These are phyloP conservation scores for Spheniscus mendiculus DNA, from an alignment of 2,113 vertebrate genomes.

Conservation along the genomic window DNA sequence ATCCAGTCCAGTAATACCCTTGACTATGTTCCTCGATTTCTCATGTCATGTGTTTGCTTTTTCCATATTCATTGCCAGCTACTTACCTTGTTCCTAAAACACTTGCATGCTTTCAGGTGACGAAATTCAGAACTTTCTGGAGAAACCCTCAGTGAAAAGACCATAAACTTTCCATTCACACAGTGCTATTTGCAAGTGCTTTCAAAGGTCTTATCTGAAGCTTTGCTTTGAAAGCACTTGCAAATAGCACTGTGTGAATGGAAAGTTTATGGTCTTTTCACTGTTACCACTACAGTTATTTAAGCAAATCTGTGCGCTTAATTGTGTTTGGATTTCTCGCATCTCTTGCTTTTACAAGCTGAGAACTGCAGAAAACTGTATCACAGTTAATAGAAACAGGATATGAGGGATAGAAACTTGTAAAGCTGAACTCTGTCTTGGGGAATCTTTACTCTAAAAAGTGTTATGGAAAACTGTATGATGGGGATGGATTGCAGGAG, in stretches of 20 bases:
- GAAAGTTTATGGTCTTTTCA: neutral
- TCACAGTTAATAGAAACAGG: neutral
- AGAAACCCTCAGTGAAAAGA: neutral
- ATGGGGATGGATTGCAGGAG: neutral
- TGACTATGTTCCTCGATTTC: accelerated
- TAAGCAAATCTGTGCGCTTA: neutral
- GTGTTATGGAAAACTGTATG: accelerated
- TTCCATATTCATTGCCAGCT: accelerated
- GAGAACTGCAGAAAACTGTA: neutral
- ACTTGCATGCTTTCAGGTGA: neutral
- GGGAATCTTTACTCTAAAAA: neutral
- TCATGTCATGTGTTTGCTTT: accelerated
- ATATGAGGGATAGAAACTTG: neutral
- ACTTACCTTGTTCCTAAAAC: neutral
- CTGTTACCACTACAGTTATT: too few species aligned
- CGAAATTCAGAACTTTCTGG: neutral
- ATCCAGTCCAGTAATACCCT: accelerated
- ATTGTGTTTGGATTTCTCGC: neutral
- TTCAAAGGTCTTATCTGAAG: neutral
- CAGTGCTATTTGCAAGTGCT: neutral
- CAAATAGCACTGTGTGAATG: neutral
- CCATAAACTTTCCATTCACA: neutral
- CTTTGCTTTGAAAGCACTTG: neutral
- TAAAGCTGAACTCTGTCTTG: neutral
- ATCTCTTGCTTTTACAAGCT: neutral